A percentile compares a stretch with the other conserved stretches of the same genome.
Conservation (phyloP, 1,140 invertebrate species). For the Drosophila melanica region DNA sequence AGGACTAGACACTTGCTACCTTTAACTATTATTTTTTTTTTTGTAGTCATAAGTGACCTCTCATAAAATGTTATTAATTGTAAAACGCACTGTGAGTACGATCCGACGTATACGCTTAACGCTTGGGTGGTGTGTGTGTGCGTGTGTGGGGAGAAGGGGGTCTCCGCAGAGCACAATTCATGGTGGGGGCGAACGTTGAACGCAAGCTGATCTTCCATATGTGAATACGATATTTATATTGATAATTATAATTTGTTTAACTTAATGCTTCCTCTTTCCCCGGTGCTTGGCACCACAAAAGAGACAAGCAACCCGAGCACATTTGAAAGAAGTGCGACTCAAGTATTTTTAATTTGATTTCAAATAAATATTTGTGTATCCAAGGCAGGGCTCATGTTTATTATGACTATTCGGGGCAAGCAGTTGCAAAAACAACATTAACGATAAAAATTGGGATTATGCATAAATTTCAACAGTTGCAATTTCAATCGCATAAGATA, state of each 20-base stretch:
- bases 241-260: constrained; percentile 49
- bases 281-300: constrained; percentile 52
- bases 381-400: not conserved
- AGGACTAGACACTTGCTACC: constrained; percentile 42
- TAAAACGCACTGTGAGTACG: constrained; percentile 12
- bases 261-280: constrained; percentile 25
- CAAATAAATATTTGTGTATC: constrained; percentile 39
- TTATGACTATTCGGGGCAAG: too few relatives aligned
- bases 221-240: constrained; percentile 46
- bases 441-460: too few relatives aligned
- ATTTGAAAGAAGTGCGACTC: constrained; percentile 11
- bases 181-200: not conserved
- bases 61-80: constrained; percentile 8
- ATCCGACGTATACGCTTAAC: constrained; percentile 15
- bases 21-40: not conserved
- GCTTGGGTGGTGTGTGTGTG: too few relatives aligned
- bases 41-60: constrained; percentile 40
- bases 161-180: not conserved
- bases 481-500: too few relatives aligned
- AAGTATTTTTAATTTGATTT: constrained; percentile 15
- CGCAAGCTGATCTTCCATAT: constrained; percentile 20
- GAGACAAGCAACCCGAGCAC: constrained; percentile 7
- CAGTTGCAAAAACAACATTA: too few relatives aligned
- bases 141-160: not conserved
- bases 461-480: too few relatives aligned